These are phyloP conservation scores for Lottia gigantea DNA, from an alignment of 2,888 invertebrate genomes.

Conservation along the genomic window DNA sequence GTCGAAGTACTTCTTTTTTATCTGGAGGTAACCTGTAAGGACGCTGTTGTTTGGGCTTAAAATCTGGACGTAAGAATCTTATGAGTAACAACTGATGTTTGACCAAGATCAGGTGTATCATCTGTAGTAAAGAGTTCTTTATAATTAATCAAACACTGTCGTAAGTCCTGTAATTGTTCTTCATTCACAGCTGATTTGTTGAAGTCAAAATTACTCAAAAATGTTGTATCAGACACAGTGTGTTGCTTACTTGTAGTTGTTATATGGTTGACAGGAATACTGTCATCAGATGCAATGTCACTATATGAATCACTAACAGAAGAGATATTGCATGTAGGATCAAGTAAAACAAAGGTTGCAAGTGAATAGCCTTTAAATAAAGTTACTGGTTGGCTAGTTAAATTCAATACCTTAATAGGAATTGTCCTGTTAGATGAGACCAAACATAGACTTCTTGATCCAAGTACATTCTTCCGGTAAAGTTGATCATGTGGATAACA, in stretches of 20 bases:
- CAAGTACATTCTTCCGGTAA: background rate
- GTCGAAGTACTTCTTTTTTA: constrained; percentile 25
- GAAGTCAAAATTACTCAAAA: background rate
- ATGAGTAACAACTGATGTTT: constrained; percentile 1
- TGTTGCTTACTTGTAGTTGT: no score
- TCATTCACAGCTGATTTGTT: background rate
- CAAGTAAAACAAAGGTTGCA: background rate
- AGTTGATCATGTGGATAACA: background rate
- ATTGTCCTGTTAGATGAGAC: background rate
- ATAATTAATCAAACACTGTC: background rate
- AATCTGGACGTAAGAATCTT: background rate
- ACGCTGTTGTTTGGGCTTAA: background rate
- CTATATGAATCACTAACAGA: background rate
- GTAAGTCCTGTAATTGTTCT: background rate
- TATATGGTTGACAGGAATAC: background rate
- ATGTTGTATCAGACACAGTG: background rate
- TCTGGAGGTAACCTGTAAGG: constrained; percentile 27
- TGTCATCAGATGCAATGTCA: background rate
- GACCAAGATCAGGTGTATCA: background rate
- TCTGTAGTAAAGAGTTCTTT: background rate
- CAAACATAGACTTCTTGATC: background rate
- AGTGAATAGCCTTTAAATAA: background rate
- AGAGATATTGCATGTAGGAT: background rate
- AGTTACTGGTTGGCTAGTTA: background rate
- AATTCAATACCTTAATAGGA: background rate